A percentile compares a stretch with the other conserved stretches of the same genome.
Conservation (phyloP, 2,888 invertebrate genomes). For the Cosmorhoe ocellata region DNA sequence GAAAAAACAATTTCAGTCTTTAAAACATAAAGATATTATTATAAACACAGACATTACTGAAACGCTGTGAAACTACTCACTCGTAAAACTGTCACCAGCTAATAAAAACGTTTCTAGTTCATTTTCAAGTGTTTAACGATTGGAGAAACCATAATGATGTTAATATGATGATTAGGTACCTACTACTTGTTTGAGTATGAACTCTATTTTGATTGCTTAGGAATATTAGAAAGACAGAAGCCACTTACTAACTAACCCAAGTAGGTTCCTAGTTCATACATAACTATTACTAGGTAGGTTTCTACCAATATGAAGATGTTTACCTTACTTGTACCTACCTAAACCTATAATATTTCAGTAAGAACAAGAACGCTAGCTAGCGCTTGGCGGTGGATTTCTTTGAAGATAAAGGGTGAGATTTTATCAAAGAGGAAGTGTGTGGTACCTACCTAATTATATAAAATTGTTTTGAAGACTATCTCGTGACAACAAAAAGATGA, state of each 20-base stretch:
- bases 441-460: constrained; percentile 34
- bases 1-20: no score
- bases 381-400: constrained; percentile 34
- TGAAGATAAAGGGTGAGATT: constrained; percentile 34
- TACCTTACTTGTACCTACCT: no score
- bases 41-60: constrained; percentile 12
- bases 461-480: constrained; percentile 33
- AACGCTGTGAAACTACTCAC: constrained; percentile 18
- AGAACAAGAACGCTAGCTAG: constrained; percentile 19
- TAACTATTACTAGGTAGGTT: no score
- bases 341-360: constrained; percentile 19
- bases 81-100: constrained; percentile 20
- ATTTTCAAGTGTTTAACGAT: constrained; percentile 19
- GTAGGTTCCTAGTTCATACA: no score
- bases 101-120: constrained; percentile 24
- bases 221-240: no score
- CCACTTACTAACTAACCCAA: no score
- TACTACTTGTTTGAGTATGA: no score
- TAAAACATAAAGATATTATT: background rate
- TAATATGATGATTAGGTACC: background rate
- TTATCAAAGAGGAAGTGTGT: constrained; percentile 37
- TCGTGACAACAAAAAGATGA: constrained; percentile 34
- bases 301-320: no score
- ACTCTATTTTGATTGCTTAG: no score
- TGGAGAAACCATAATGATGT: constrained; percentile 18